Percentiles rank a stretch among this genome's conserved stretches.
phyloP scores from a whole-genome alignment of 2,113 vertebrate genomes.

The Chlorocebus sabaeus region DNA sequence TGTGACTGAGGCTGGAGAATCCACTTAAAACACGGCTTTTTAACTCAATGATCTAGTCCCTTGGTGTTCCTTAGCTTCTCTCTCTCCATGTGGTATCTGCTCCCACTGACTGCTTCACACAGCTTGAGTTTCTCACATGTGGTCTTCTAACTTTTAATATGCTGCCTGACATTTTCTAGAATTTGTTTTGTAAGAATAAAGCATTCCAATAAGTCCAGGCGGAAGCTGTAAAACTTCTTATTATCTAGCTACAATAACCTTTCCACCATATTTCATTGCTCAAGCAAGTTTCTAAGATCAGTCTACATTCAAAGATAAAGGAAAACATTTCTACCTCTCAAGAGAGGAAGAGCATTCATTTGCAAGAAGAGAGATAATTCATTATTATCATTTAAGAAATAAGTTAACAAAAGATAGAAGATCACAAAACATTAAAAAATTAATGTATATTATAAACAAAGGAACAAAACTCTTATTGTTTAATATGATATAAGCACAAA shows the following conservation, averaged over 20 bases:
- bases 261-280: not conserved
- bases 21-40: not conserved
- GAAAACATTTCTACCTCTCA: not conserved
- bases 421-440: not conserved
- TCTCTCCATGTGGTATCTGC: not conserved
- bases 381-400: not conserved
- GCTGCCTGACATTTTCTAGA: not conserved
- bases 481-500: not conserved
- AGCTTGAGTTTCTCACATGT: not conserved
- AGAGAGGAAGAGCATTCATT: not conserved
- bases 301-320: not conserved
- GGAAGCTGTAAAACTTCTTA: not conserved
- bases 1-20: not conserved
- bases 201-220: not conserved
- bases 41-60: not conserved
- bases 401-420: not conserved
- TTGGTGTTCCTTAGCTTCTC: not conserved
- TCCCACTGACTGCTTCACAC: not conserved
- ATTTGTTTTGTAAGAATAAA: not conserved
- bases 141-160: not conserved
- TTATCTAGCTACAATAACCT: not conserved
- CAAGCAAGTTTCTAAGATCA: not conserved
- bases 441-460: not conserved
- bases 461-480: not conserved
- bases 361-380: not conserved